phyloP scores from a whole-genome alignment of 2,888 invertebrate species.

The Tetranychus piercei region DNA sequence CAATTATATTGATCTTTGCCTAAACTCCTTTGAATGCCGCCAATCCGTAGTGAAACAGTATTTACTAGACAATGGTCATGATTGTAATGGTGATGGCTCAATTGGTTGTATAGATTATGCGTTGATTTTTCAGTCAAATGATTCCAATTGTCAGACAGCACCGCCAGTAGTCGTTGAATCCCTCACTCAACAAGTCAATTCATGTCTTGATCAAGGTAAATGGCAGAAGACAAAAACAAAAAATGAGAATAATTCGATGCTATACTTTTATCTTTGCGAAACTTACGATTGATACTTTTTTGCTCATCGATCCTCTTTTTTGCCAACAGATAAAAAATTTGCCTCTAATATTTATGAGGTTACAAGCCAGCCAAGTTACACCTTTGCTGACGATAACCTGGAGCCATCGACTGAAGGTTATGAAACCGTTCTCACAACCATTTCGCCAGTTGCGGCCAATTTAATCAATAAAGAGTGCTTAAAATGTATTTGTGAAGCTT shows the following conservation, averaged over 20 bases:
- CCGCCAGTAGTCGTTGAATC: background rate
- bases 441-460: background rate
- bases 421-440: background rate
- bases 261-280: background rate
- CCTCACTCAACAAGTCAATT: background rate
- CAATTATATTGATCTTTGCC: background rate
- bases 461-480: conserved; percentile 9
- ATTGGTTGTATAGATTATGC: conserved; percentile 9
- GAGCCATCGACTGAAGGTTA: background rate
- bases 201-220: background rate
- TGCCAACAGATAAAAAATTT: too few species aligned
- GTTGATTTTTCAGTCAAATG: background rate
- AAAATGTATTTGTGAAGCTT: conserved; percentile 15
- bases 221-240: background rate
- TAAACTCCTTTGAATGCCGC: background rate
- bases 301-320: too few species aligned
- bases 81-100: background rate
- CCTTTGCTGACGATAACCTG: background rate
- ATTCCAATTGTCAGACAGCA: background rate
- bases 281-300: too few species aligned
- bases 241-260: background rate
- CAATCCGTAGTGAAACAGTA: background rate
- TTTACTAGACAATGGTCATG: background rate
- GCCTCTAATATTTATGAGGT: too few species aligned
- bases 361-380: too few species aligned